Percentiles rank a stretch among this genome's conserved stretches.
phyloP scores from a whole-genome alignment of 2,797 vertebrate species.

The Scolopax bukidnonensis region DNA sequence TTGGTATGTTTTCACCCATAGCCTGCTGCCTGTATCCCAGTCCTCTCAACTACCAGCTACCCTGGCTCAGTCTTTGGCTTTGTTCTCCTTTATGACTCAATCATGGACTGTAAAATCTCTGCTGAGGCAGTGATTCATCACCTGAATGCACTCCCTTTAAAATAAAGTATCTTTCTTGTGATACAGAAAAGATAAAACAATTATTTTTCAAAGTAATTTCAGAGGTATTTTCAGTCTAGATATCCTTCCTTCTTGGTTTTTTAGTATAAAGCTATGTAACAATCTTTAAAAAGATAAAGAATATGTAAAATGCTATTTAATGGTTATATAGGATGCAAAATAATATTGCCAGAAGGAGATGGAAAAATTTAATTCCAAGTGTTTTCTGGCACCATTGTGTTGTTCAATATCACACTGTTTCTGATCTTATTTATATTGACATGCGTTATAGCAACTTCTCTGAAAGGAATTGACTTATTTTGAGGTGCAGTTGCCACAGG shows the following conservation, averaged over 20 bases:
- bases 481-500: neutral
- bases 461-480: neutral
- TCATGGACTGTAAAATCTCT: slow-evolving; percentile 9
- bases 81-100: slow-evolving; percentile 64
- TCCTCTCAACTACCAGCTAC: slow-evolving; percentile 6
- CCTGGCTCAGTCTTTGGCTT: slow-evolving; percentile 11
- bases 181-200: slow-evolving; percentile 3
- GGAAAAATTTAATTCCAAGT: neutral
- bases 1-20: slow-evolving; percentile 10
- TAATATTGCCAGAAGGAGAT: neutral
- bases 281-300: neutral
- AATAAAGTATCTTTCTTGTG: slow-evolving; percentile 9
- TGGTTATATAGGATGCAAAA: neutral
- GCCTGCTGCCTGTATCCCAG: neutral
- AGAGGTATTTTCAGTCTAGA: neutral
- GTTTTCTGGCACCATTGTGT: neutral
- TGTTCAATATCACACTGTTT: neutral
- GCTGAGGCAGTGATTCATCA: slow-evolving; percentile 54
- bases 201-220: slow-evolving; percentile 9
- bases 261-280: neutral
- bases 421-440: neutral
- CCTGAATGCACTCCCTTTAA: slow-evolving; percentile 24
- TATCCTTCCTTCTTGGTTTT: neutral
- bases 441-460: neutral
- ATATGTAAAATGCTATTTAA: neutral